phyloP scores from a whole-genome alignment of 2,888 invertebrate genomes.

The Sympetrum striolatum region DNA sequence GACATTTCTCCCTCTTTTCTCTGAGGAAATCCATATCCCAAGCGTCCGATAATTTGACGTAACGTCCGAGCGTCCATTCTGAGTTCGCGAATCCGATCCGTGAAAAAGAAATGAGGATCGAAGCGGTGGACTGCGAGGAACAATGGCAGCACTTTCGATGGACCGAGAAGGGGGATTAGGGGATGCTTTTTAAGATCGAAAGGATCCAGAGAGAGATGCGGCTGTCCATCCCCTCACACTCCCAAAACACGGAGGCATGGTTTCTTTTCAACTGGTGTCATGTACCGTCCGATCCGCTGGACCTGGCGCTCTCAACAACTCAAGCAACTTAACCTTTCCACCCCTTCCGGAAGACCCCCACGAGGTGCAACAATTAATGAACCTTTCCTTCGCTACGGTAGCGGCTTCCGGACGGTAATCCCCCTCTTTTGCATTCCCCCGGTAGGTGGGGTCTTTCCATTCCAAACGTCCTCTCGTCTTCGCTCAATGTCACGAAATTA shows the following conservation, averaged over 20 bases:
- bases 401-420: background rate
- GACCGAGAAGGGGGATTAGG: background rate
- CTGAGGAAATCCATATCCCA: too few species aligned
- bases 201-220: background rate
- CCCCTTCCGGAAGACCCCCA: background rate
- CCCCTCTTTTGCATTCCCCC: background rate
- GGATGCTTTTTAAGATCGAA: background rate
- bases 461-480: background rate
- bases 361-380: background rate
- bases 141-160: background rate
- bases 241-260: background rate
- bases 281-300: background rate
- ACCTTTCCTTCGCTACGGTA: background rate
- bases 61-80: background rate
- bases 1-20: background rate
- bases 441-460: background rate
- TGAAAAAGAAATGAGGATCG: background rate
- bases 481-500: background rate
- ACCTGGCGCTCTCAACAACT: slow-evolving; percentile 5
- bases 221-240: background rate
- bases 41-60: background rate
- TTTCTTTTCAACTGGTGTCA: background rate
- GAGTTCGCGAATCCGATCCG: background rate
- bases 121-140: background rate
- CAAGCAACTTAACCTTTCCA: background rate